Conservation (phyloP, 2,113 vertebrate species). For the Tenebrosternarchus preto region DNA sequence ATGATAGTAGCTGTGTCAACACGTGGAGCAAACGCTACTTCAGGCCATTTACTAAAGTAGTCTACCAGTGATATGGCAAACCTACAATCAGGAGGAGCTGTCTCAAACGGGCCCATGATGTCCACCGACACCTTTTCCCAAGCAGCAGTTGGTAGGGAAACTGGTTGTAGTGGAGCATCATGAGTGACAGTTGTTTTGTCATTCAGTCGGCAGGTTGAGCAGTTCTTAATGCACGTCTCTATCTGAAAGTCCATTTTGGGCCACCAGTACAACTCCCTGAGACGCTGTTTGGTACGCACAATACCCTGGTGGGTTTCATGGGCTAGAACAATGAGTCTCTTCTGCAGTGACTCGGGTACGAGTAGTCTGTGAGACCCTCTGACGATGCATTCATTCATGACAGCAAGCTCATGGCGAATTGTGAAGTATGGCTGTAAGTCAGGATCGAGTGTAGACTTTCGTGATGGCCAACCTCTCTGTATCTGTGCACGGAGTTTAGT, state of each 20-base stretch:
- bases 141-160: conserved; percentile 37
- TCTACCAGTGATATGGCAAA: conserved; percentile 33
- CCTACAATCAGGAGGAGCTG: conserved; percentile 21
- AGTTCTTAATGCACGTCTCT: conserved; percentile 21
- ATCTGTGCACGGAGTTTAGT: conserved; percentile 15
- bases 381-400: conserved; percentile 16
- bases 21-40: conserved; percentile 30
- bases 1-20: too few relatives aligned
- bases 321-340: conserved; percentile 22
- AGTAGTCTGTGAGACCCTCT: conserved; percentile 26
- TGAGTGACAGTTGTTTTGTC: not conserved
- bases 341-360: conserved; percentile 30
- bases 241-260: conserved; percentile 38
- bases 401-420: conserved; percentile 35
- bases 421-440: conserved; percentile 28
- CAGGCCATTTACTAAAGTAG: conserved; percentile 33
- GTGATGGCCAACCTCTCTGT: not conserved
- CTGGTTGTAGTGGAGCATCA: conserved; percentile 30
- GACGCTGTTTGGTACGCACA: conserved; percentile 28
- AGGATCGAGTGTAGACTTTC: conserved; percentile 16
- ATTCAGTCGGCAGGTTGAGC: conserved; percentile 23
- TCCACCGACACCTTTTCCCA: conserved; percentile 33
- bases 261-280: conserved; percentile 41
- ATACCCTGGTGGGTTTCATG: conserved; percentile 43
- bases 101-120: conserved; percentile 34